Conservation (phyloP, 2,113 vertebrate species). For the Salvelinus fontinalis region DNA sequence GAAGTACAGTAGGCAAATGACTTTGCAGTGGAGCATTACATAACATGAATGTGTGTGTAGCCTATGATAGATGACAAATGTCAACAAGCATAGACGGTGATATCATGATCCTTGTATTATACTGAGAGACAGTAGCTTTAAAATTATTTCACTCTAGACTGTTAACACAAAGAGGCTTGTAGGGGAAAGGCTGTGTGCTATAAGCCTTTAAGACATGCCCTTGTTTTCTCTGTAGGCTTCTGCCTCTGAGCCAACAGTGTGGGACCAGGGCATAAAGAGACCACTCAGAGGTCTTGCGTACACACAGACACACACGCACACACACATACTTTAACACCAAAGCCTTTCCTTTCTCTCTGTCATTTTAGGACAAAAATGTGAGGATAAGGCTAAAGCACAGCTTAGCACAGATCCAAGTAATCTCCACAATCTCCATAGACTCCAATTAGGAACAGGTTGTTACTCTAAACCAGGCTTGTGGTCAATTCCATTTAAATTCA, state of each 20-base stretch:
- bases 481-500: too few relatives aligned
- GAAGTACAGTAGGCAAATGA: too few relatives aligned
- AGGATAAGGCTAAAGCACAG: conserved; percentile 5
- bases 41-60: too few relatives aligned
- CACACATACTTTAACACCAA: conserved; percentile 6
- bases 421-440: neutral
- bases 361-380: conserved; percentile 43
- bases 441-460: too few relatives aligned
- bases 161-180: neutral
- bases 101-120: too few relatives aligned
- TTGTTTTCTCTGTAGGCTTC: conserved; percentile 60
- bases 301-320: neutral
- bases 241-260: conserved; percentile 64
- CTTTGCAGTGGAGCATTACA: too few relatives aligned
- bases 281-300: conserved; percentile 45
- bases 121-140: too few relatives aligned
- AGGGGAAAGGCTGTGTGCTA: conserved; percentile 39
- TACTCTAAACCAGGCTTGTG: too few relatives aligned
- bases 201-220: conserved; percentile 58
- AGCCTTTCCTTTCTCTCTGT: neutral
- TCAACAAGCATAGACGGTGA: too few relatives aligned
- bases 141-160: neutral
- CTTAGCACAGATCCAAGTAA: neutral
- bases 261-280: conserved; percentile 67
- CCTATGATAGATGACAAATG: too few relatives aligned